Base-by-base conservation (phyloP, 2,113 vertebrate species). In the Leucopternis melanops region DNA sequence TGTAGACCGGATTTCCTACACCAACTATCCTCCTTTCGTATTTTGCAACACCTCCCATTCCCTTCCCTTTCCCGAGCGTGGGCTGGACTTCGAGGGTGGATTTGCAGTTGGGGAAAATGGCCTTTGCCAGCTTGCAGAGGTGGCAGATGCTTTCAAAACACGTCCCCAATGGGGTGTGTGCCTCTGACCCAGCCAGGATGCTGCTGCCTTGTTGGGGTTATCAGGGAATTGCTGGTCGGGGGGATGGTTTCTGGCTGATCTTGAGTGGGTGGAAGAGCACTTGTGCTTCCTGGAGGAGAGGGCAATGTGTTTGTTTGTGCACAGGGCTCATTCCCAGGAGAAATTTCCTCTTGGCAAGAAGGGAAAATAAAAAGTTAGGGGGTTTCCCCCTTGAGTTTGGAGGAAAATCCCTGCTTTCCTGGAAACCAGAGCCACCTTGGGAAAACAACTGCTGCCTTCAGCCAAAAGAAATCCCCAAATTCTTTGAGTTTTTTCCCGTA, bases 91-190 rank as follows among this genome's bases (percentile, higher is more conserved):
- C 3, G 0, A 11, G 52, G 61, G 13, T 49, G 52, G 15, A 20
- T 72, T 75, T 81, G 77, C 66, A 88, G 86, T 31, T 0, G 0
- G 61, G 21, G 78, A 61, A 34, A 95, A 44, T 2, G 25, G 50
- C 50, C 57, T 62, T 71, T 0, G 2, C 22, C 77, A 45, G 26
- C 29, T 79, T 11, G 31, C 32, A 69, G 70, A 20, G 26, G 47
- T 32, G 66, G 10, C 1, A 8, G 61, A 49, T 67, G 44, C 74
- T 79, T 79, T 32, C 1, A 11, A 52, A 87, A 26, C 49, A 6
- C 4, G 1, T 38, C 29, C 44, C 40, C 1, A 3, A 3, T 0
- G 4, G 25, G 42, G 25, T 8, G 1, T 1, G 5, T 61, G 36
- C 40, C 34, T 25, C 61, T 66, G 52, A 27, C 45, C 66, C 11